Evolutionary conservation across 2,797 vertebrate genomes (phyloP).

Genomic region (Galaxias olidus): DNA sequence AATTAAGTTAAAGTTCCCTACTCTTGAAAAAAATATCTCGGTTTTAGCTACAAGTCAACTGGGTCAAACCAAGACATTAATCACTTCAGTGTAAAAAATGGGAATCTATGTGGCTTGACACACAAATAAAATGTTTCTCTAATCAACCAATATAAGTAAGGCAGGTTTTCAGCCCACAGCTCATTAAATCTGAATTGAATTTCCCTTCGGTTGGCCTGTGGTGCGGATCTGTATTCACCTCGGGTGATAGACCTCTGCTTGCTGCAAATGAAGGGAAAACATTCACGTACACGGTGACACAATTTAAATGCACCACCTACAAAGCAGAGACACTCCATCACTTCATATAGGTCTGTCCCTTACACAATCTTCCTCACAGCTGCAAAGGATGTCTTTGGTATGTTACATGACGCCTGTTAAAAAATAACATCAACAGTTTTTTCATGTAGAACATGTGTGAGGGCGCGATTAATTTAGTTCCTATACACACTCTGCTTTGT

Average conservation of each 20-base stretch:
- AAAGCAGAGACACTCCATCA: constrained; percentile 65
- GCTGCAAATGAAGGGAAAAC: constrained; percentile 70
- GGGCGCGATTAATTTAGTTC: too few relatives aligned
- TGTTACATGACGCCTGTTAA: constrained; percentile 1
- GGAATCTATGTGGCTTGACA: constrained; percentile 15
- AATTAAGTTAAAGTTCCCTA: constrained; percentile 49
- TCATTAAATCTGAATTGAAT: constrained; percentile 76
- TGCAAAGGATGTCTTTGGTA: constrained; percentile 16
- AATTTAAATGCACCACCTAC: constrained; percentile 62
- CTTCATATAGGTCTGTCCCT: constrained; percentile 49
- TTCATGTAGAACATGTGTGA: too few relatives aligned
- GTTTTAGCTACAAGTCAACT: constrained; percentile 59
- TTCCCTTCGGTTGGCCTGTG: constrained; percentile 54
- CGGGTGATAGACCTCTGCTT: constrained; percentile 65
- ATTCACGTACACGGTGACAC: constrained; percentile 59
- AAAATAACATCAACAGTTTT: not conserved
- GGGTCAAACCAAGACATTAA: constrained; percentile 66
- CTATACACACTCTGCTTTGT: not conserved
- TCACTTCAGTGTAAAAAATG: constrained; percentile 43
- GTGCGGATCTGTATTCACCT: constrained; percentile 68
- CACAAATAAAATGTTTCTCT: constrained; percentile 39
- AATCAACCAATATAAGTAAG: constrained; percentile 47
- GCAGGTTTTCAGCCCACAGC: constrained; percentile 53
- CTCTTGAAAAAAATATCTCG: constrained; percentile 58
- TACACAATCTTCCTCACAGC: constrained; percentile 55